Evolutionary conservation across 2,888 invertebrate genomes (phyloP).

Genomic region (Caenorhabditis sinica): DNA sequence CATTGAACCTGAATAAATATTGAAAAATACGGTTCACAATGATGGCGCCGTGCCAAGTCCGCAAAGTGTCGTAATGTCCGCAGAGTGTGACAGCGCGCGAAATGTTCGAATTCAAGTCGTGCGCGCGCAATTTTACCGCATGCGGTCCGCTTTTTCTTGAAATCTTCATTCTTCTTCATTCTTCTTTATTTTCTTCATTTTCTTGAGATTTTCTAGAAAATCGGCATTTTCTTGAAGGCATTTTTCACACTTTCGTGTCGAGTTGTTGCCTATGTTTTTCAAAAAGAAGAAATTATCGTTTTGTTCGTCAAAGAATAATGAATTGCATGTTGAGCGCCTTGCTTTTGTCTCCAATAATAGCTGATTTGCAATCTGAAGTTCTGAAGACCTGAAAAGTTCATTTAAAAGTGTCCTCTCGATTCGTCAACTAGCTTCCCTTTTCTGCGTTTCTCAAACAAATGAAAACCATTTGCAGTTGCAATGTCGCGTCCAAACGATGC

Average conservation of each 20-base stretch:
- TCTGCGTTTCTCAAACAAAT: not conserved
- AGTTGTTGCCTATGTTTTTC: not conserved
- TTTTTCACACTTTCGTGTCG: constrained; percentile 4
- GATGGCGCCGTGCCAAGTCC: constrained; percentile 35
- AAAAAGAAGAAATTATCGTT: too few species aligned
- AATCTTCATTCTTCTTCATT: not conserved
- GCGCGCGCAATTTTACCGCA: constrained; percentile 51
- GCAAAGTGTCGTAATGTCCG: constrained; percentile 43
- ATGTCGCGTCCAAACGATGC: constrained; percentile 46
- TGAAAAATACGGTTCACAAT: constrained; percentile 12
- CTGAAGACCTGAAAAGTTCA: too few species aligned
- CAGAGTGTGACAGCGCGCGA: constrained; percentile 31
- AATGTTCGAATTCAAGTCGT: constrained; percentile 46
- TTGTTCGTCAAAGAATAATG: too few species aligned
- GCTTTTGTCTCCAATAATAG: too few species aligned
- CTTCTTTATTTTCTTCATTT: too few species aligned
- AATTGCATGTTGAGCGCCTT: too few species aligned
- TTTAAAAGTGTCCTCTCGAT: too few species aligned
- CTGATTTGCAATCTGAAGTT: too few species aligned
- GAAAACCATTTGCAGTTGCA: constrained; percentile 5
- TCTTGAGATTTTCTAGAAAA: too few species aligned
- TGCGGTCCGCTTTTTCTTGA: not conserved
- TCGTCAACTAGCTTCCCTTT: too few species aligned
- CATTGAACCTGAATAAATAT: not conserved
- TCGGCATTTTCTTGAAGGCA: too few species aligned